phyloP scores from a whole-genome alignment of 2,888 invertebrate genomes.

The Tortricodes alternella region DNA sequence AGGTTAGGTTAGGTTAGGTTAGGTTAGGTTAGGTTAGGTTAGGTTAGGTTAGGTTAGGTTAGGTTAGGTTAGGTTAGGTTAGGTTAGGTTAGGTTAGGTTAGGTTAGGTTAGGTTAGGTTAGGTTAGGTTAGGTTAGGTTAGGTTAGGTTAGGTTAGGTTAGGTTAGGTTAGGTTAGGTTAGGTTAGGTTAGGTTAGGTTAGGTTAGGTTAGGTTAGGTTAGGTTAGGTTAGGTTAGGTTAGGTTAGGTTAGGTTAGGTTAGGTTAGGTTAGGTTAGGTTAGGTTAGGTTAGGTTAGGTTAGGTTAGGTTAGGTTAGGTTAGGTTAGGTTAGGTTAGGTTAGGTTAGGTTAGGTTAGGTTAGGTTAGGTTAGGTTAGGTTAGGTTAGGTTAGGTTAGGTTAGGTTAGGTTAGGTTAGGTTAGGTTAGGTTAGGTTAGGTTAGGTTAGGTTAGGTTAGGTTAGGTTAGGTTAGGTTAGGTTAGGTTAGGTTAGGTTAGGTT shows the following conservation, averaged over 20 bases:
- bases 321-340: slow-evolving; percentile 37
- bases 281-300: slow-evolving; percentile 31
- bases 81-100: slow-evolving; percentile 37
- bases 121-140: slow-evolving; percentile 34
- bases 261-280: slow-evolving; percentile 30
- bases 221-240: slow-evolving; percentile 30
- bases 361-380: slow-evolving; percentile 38
- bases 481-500: slow-evolving; percentile 32
- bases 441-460: slow-evolving; percentile 31
- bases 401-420: slow-evolving; percentile 33
- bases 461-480: slow-evolving; percentile 29
- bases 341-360: slow-evolving; percentile 40
- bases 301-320: slow-evolving; percentile 34
- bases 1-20: slow-evolving; percentile 38
- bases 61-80: slow-evolving; percentile 34
- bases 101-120: slow-evolving; percentile 38
- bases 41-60: slow-evolving; percentile 34
- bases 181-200: slow-evolving; percentile 42
- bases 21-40: slow-evolving; percentile 32
- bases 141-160: slow-evolving; percentile 35
- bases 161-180: slow-evolving; percentile 37
- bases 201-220: slow-evolving; percentile 29
- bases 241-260: slow-evolving; percentile 24
- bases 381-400: slow-evolving; percentile 37
- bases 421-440: slow-evolving; percentile 34